A percentile compares a stretch with the other conserved stretches of the same genome.
Conservation (phyloP, 2,113 vertebrate species). For the Phalacrocorax brasilianus region DNA sequence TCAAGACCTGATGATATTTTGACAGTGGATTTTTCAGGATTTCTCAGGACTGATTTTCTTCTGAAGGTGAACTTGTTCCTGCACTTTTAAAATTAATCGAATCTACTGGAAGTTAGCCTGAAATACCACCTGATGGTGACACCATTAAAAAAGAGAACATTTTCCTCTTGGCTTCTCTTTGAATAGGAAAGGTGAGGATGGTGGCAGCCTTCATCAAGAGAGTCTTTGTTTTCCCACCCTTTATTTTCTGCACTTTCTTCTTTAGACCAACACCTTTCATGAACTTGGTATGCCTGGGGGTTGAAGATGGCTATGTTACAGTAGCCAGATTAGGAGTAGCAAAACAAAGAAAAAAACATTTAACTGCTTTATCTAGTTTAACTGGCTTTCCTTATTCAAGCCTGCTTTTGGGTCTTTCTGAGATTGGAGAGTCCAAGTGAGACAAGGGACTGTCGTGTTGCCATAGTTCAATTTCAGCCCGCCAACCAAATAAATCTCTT, state of each 20-base stretch:
- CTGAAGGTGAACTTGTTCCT: background rate
- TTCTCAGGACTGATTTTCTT: background rate
- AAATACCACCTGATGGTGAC: background rate
- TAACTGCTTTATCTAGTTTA: background rate
- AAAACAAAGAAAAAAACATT: background rate
- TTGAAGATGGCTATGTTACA: background rate
- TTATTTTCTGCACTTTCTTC: background rate
- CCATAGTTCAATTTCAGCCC: background rate
- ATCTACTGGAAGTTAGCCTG: background rate
- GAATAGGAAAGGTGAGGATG: background rate
- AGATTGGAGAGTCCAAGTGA: background rate
- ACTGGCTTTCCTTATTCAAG: background rate
- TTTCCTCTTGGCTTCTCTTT: background rate
- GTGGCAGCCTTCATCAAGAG: background rate
- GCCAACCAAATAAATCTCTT: background rate
- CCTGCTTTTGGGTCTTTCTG: background rate
- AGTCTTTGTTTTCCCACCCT: background rate
- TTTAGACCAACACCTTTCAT: background rate
- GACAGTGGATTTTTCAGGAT: background rate
- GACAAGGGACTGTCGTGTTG: background rate
- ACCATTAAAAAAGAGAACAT: background rate
- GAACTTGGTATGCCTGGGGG: background rate
- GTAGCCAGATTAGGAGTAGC: background rate
- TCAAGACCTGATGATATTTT: background rate
- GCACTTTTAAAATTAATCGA: background rate